phyloP scores from a whole-genome alignment of 2,113 vertebrate genomes.

The Cebidichthys violaceus region DNA sequence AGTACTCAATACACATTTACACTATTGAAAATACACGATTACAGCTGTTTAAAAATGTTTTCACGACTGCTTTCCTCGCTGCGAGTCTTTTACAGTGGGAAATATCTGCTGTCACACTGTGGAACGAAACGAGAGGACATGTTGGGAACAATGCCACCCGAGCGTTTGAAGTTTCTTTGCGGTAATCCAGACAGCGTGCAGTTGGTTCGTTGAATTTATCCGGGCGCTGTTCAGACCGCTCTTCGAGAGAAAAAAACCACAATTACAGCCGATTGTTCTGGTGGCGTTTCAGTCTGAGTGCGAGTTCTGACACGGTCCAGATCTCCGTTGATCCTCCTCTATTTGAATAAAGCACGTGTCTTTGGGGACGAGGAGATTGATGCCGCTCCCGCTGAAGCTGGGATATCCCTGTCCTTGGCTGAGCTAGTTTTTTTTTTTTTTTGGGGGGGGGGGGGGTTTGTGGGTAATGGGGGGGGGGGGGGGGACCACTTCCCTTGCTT shows the following conservation, averaged over 20 bases:
- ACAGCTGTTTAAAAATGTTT: not conserved
- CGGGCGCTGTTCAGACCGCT: conserved; percentile 57
- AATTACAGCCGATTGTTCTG: conserved; percentile 72
- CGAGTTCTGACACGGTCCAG: conserved; percentile 71
- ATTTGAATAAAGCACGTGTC: conserved; percentile 73
- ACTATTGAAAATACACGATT: not conserved
- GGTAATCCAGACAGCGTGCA: conserved; percentile 60
- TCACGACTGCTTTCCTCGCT: not conserved
- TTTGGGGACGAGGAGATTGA: conserved; percentile 76
- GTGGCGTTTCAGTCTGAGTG: conserved; percentile 67
- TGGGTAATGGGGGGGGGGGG: conserved; percentile 77
- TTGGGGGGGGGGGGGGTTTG: no score
- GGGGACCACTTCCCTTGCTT: conserved; percentile 83
- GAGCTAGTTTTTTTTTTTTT: conserved; percentile 67
- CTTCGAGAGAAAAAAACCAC: conserved; percentile 67
- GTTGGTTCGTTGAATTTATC: conserved; percentile 58
- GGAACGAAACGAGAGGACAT: conserved; percentile 30
- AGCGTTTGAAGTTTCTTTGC: conserved; percentile 63
- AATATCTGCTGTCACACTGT: conserved; percentile 32
- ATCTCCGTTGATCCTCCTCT: conserved; percentile 61
- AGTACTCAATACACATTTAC: not conserved
- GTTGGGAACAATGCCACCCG: conserved; percentile 53
- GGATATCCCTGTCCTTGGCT: conserved; percentile 79
- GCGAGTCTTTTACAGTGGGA: not conserved
- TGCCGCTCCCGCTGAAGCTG: conserved; percentile 80